Evolutionary conservation across 92 coral and sea anemone species (phyloP).

Genomic region (Bergia sp.): DNA sequence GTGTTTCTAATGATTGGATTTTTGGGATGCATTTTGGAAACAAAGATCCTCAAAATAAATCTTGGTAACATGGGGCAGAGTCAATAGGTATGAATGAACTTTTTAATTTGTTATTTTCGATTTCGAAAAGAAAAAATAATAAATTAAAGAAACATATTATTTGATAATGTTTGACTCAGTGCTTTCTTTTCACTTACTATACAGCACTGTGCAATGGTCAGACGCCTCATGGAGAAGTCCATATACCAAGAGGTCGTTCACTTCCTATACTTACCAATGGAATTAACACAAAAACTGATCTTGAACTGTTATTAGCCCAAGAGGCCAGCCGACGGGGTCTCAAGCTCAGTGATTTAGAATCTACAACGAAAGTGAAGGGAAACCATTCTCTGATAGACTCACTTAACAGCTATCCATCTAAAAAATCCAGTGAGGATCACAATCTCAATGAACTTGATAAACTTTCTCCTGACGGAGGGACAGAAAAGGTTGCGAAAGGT

Average conservation of each 20-base stretch:
- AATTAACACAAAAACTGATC: slow-evolving; percentile 82
- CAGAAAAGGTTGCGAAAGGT: slow-evolving; percentile 54
- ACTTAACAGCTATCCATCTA: slow-evolving; percentile 64
- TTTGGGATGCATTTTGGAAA: no score
- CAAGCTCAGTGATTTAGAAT: slow-evolving; percentile 77
- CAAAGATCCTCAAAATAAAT: no score
- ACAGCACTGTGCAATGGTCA: slow-evolving; percentile 83
- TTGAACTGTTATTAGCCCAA: slow-evolving; percentile 88
- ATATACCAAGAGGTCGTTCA: slow-evolving; percentile 62
- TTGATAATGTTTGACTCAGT: no score
- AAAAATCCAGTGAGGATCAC: slow-evolving; percentile 92
- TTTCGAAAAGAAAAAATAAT: no score
- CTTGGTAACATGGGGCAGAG: no score
- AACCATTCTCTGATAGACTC: slow-evolving; percentile 64
- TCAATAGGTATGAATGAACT: no score
- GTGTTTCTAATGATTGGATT: no score
- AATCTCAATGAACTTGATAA: slow-evolving; percentile 98
- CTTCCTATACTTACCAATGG: slow-evolving; percentile 90
- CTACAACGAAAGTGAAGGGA: slow-evolving; percentile 74
- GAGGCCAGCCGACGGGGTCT: slow-evolving; percentile 84
- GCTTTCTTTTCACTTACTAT: background rate
- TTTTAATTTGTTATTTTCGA: no score
- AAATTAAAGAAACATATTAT: no score
- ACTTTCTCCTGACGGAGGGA: slow-evolving; percentile 64
- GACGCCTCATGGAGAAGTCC: slow-evolving; percentile 60